Evolutionary conservation across 1,140 invertebrate species (phyloP), one percentile per base, ranked within the genome.

Genomic region (Aethina tumida): DNA sequence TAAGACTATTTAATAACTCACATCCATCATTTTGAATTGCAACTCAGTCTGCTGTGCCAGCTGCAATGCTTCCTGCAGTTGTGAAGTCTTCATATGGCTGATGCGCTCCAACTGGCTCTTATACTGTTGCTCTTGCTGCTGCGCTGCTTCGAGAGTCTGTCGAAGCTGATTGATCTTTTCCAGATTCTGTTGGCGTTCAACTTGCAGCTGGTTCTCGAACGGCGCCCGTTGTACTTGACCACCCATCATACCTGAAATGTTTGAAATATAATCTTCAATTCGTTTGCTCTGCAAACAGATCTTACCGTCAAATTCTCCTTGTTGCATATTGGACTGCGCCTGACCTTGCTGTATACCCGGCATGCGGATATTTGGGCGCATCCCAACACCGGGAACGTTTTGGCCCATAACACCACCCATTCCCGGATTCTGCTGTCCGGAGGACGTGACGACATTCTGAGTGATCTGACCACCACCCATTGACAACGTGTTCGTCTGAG

Each of bases 21-120:
- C 79, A 66, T 82, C 79, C 48, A 81, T 76, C 47, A 79, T 74
- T 48, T 80, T 75, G 45, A 76, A 84, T 43, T 84, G 80, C 63
- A 75, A 69, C 54, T 85, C 82, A 53, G 83, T 79, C 49, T 82
- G 79, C 49, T 87, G 82, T 0, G 81, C 80, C 10, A 77, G 74
- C 57, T 84, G 81, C 29, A 87, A 63, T 47, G 71, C 77, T 60
- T 80, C 74, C 53, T 82, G 76, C 45, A 82, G 65, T 60, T 81
- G 69, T 40, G 73, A 65, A 31, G 72, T 77, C 46, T 70, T 70
- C 58, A 75, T 65, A 49, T 77, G 71, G 40, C 65, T 68, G 55
- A 74, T 74, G 37, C 75, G 70, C 55, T 81, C 80, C 59, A 81
- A 65, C 56, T 82, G 79, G 2, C 71, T 78, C 58, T 82, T 80